Evolutionary conservation across 2,113 vertebrate genomes (phyloP), one percentile per base, ranked within the genome.

Genomic region (Chelonoidis abingdonii): DNA sequence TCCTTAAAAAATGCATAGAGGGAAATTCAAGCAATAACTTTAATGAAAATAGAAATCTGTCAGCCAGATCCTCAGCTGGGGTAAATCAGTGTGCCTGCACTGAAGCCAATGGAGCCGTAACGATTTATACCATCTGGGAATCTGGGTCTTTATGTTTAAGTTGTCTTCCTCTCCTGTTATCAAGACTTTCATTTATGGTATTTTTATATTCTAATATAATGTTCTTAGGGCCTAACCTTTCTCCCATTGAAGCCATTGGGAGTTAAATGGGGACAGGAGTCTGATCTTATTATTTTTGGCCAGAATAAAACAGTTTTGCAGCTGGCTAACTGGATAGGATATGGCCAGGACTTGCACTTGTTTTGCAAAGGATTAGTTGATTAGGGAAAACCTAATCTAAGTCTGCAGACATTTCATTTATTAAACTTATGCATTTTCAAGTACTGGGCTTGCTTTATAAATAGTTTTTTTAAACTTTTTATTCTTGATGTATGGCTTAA

Each of bases 351-450:
- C 17, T 83, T 82, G 47, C 65, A 72, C 83, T 96, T 95, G 86
- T 89, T 95, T 96, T 93, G 86, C 89, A 84, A 89, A 84, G 38
- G 76, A 91, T 89, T 89, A 92, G 31, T 86, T 95, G 86, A 91
- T 87, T 56, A 83, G 69, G 35, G 53, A 83, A 93, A 94, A 85
- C 79, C 52, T 95, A 69, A 84, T 83, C 76, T 82, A 52, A 59
- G 52, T 59, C 84, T 96, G 54, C 56, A 94, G 87, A 86, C 80
- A 89, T 94, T 95, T 95, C 31, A 69, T 87, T 92, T 91, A 44
- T 95, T 95, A n/a, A 22, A 62, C 22, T 80, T 76, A 7, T 38
- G 2, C 83, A 92, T 92, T 49, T 91, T 89, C 79, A 89, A 0
- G 82, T 31, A 59, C 62, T 80, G 72, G 6, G 3, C 29, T 8